Base-by-base conservation (phyloP, 2,797 vertebrate genomes). In the Cirrhinus molitorella region DNA sequence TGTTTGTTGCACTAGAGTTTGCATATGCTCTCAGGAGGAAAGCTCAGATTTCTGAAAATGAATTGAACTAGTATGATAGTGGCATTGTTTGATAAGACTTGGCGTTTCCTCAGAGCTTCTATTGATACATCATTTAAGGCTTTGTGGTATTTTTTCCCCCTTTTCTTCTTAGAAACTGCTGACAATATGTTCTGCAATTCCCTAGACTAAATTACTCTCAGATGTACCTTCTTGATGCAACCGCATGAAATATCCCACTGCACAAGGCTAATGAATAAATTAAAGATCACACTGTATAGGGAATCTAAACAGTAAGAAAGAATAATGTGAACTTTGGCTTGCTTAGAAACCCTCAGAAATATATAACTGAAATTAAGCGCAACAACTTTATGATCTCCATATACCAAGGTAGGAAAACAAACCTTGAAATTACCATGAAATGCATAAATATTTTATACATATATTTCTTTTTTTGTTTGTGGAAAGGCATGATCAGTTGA, bases 211-310 rank as follows among this genome's bases (percentile, higher is more conserved):
- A 83, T 81, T 87, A 76, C 80, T 67, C 80, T 85, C 55, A 72
- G 73, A 90, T 80, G 19, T 51, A 82, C 14, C 9, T 76, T 40
- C 84, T 89, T 88, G 74, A 90, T 91, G 90, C 85, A 91, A 91
- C 85, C 85, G 81, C 81, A 87, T 85, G 55, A 90, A 92, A 90
- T 63, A 82, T 72, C 61, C 53, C 47, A n/a, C 67, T 63, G 45
- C 77, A 55, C 53, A 83, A 74, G 85, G 47, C 63, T 83, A 85
- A 43, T 80, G 81, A 87, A 88, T 85, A 73, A 82, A 88, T 88
- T 55, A 85, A 71, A 89, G 14, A 86, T 63, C 28, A 68, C 31
- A 4, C 74, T 13, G 16, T 40, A 73, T 57, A 77, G 83, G 78
- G 75, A 61, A 72, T n/a, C 19, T 53, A 59, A 14, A 74, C 61